These are phyloP conservation scores for Apis florea DNA, from an alignment of 1,140 invertebrate species.

Conservation along the genomic window DNA sequence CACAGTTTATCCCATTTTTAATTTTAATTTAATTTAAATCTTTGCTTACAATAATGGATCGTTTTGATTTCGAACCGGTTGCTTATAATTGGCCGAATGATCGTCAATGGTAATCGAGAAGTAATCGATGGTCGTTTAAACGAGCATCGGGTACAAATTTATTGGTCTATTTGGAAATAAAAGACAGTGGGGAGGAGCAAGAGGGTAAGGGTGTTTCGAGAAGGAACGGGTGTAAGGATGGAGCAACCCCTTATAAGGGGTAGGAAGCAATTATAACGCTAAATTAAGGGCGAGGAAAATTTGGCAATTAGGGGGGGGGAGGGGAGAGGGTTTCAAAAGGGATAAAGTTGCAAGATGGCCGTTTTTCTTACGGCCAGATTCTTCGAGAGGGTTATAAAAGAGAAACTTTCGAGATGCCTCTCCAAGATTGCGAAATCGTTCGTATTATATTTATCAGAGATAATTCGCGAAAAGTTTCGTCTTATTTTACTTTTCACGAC, in stretches of 20 bases:
- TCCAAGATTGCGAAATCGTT: neutral
- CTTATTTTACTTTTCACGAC: no score
- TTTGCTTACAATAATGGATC: no score
- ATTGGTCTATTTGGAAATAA: conserved; percentile 56
- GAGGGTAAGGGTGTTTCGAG: conserved; percentile 43
- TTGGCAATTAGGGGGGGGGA: conserved; percentile 80
- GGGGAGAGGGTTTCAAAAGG: conserved; percentile 76
- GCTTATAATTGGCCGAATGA: no score
- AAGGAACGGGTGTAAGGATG: conserved; percentile 65
- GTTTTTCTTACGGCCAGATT: conserved; percentile 60
- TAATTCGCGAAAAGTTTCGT: neutral
- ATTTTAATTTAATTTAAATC: no score
- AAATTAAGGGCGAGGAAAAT: conserved; percentile 80
- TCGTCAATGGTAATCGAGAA: conserved; percentile 38
- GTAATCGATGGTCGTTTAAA: conserved; percentile 61
- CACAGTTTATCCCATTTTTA: no score
- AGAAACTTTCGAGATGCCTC: conserved; percentile 28
- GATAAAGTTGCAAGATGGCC: conserved; percentile 70
- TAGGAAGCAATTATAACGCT: conserved; percentile 78
- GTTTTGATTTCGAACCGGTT: no score
- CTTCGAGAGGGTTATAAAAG: conserved; percentile 47
- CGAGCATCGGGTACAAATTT: conserved; percentile 57
- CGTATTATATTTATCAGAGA: neutral
- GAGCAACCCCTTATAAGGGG: conserved; percentile 66
- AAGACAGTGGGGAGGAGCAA: conserved; percentile 38